phyloP scores from a whole-genome alignment of 2,888 invertebrate species.

The Andrena bicolor region DNA sequence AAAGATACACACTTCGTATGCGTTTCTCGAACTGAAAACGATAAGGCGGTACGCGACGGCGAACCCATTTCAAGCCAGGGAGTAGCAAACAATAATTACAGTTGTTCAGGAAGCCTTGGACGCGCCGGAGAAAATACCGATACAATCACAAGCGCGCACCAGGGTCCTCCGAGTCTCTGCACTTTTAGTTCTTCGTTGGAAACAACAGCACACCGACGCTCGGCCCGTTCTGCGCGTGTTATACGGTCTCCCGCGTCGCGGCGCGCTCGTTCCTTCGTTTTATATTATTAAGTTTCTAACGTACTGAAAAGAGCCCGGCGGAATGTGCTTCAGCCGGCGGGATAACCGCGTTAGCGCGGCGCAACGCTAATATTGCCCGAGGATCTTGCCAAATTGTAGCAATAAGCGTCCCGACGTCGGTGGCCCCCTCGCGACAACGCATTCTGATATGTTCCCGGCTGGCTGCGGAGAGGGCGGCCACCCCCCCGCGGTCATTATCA shows the following conservation, averaged over 20 bases:
- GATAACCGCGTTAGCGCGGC: slow-evolving; percentile 68
- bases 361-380: slow-evolving; percentile 75
- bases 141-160: slow-evolving; percentile 58
- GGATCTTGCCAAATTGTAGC: slow-evolving; percentile 78
- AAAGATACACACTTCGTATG: slow-evolving; percentile 9
- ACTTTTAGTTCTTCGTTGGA: slow-evolving; percentile 62
- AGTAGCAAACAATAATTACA: slow-evolving; percentile 62
- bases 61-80: slow-evolving; percentile 46
- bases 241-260: not conserved
- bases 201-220: slow-evolving; percentile 36
- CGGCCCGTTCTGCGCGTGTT: not conserved
- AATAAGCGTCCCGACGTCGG: slow-evolving; percentile 72
- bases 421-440: slow-evolving; percentile 61
- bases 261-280: slow-evolving; percentile 53
- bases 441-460: slow-evolving; percentile 59
- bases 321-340: slow-evolving; percentile 51
- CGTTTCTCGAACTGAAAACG: slow-evolving; percentile 9
- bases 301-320: slow-evolving; percentile 62
- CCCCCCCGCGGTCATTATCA: slow-evolving; percentile 53
- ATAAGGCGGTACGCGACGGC: slow-evolving; percentile 29
- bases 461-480: not conserved
- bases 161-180: not conserved
- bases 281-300: slow-evolving; percentile 74
- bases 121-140: slow-evolving; percentile 55
- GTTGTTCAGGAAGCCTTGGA: slow-evolving; percentile 41